Conservation (phyloP, 2,113 vertebrate genomes). For the Chlamydotis undulata region DNA sequence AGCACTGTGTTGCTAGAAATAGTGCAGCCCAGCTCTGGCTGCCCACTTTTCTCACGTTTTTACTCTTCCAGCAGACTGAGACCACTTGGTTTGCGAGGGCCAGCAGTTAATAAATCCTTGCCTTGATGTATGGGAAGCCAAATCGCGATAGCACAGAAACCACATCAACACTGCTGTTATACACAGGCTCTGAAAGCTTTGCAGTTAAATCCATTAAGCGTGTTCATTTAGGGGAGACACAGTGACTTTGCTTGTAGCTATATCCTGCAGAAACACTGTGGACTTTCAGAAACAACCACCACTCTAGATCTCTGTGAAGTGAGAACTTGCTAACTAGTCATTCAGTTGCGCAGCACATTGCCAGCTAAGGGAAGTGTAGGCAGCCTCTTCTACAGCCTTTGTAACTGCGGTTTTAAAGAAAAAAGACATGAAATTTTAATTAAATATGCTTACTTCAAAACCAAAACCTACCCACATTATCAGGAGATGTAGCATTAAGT, state of each 20-base stretch:
- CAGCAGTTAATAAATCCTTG: background rate
- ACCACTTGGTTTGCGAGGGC: background rate
- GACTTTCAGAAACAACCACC: background rate
- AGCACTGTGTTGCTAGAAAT: background rate
- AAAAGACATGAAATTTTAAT: background rate
- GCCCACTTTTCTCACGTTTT: background rate
- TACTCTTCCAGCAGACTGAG: background rate
- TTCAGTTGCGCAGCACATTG: background rate
- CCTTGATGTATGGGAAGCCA: background rate
- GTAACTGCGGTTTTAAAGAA: background rate
- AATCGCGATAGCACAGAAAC: background rate
- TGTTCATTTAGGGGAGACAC: background rate
- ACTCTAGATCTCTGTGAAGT: accelerated
- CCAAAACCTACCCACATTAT: background rate
- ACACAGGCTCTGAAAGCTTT: background rate
- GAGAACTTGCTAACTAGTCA: background rate
- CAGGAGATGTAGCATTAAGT: background rate
- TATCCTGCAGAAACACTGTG: background rate
- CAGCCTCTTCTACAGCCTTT: background rate
- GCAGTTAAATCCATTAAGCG: background rate
- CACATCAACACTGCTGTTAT: background rate
- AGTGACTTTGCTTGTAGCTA: background rate
- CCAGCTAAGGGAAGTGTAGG: background rate
- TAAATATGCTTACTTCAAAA: background rate
- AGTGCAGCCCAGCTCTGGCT: background rate